A percentile compares a stretch with the other conserved stretches of the same genome.
These are phyloP conservation scores for Tenebrosternarchus preto DNA, from an alignment of 2,113 vertebrate genomes.

Conservation along the genomic window DNA sequence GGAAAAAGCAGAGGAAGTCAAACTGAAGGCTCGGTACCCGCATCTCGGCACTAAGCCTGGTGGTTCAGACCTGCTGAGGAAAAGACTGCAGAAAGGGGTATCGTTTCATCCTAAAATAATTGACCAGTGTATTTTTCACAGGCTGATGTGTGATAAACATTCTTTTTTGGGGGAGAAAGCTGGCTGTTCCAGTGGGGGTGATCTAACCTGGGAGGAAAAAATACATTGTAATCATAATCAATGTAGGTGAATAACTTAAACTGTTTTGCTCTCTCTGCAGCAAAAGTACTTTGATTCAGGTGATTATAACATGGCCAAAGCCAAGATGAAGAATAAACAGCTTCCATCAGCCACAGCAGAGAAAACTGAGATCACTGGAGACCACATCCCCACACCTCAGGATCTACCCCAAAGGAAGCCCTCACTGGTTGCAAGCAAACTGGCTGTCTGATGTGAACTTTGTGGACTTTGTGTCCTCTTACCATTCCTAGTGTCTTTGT, in stretches of 20 bases:
- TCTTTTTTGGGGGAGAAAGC: background rate
- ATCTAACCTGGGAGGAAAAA: background rate
- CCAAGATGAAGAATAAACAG: slow-evolving; percentile 98
- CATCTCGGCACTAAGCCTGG: slow-evolving; percentile 90
- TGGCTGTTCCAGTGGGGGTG: too few species aligned
- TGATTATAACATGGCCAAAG: slow-evolving; percentile 99
- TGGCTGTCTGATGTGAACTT: slow-evolving; percentile 86
- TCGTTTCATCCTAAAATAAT: slow-evolving; percentile 10
- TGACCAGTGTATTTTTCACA: too few species aligned
- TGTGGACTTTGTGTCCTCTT: slow-evolving; percentile 71
- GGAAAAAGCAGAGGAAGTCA: slow-evolving; percentile 94
- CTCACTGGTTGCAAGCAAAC: slow-evolving; percentile 95
- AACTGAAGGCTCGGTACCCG: slow-evolving; percentile 93
- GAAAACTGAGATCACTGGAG: slow-evolving; percentile 95
- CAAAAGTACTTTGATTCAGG: slow-evolving; percentile 99
- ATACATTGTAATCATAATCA: background rate
- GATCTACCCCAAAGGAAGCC: slow-evolving; percentile 97
- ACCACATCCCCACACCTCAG: slow-evolving; percentile 98
- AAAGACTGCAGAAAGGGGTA: slow-evolving; percentile 96
- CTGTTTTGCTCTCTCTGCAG: slow-evolving; percentile 64
- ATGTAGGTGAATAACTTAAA: background rate
- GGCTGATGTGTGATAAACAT: background rate
- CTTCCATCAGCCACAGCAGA: slow-evolving; percentile 85
- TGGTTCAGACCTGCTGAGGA: slow-evolving; percentile 94
- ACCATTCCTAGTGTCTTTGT: slow-evolving; percentile 79